Percentiles rank a stretch among this genome's conserved stretches.
Evolutionary conservation across 1,140 invertebrate genomes (phyloP).

Genomic region (Mylabris phalerata): DNA sequence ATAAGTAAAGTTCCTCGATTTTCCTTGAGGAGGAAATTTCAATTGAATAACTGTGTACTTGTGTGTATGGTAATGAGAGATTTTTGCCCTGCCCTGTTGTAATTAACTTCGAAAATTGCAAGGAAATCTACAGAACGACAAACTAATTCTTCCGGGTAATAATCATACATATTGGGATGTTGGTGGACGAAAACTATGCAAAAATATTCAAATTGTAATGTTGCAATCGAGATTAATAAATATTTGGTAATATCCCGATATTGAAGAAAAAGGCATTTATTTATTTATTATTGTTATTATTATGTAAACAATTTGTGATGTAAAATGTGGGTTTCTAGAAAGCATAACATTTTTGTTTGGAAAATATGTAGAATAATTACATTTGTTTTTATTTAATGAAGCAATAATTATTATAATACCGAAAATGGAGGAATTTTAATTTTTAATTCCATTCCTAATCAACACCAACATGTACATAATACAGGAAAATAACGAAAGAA

Average conservation of each 20-base stretch:
- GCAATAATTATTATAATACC: slow-evolving; percentile 5
- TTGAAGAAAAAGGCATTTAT: background rate
- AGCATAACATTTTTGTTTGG: slow-evolving; percentile 16
- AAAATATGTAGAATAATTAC: slow-evolving; percentile 8
- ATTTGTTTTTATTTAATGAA: slow-evolving; percentile 9
- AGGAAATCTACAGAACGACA: background rate
- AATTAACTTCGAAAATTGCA: slow-evolving; percentile 17
- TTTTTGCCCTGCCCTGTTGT: slow-evolving; percentile 22
- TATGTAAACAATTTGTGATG: slow-evolving; percentile 4
- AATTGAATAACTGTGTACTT: too few species aligned
- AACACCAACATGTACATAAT: too few species aligned
- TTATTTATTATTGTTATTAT: background rate
- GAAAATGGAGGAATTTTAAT: background rate
- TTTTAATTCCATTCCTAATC: background rate
- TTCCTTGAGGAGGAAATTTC: too few species aligned
- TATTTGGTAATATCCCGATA: background rate
- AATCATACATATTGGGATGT: background rate
- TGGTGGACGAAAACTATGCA: slow-evolving; percentile 9
- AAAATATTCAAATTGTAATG: background rate
- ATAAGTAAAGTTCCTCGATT: too few species aligned
- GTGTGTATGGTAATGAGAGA: slow-evolving; percentile 5
- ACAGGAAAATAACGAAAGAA: too few species aligned
- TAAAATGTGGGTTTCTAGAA: slow-evolving; percentile 11
- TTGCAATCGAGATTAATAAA: background rate
- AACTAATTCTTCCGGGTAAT: slow-evolving; percentile 22